Evolutionary conservation across 2,113 vertebrate genomes (phyloP), one percentile per base, ranked within the genome.

Genomic region (Procapra przewalskii): DNA sequence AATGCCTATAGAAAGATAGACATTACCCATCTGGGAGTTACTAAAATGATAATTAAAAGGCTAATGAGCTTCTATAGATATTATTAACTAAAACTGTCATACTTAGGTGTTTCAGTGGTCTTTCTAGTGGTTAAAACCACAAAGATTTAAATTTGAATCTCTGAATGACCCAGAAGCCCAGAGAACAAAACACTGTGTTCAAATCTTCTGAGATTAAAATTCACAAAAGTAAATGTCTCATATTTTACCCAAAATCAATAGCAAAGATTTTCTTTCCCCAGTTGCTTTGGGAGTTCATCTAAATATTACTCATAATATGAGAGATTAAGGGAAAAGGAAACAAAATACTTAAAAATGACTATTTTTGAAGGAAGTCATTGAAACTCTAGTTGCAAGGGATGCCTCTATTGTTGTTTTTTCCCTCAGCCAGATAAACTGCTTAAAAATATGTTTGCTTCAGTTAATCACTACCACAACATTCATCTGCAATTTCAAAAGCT

Each of bases 21-120:
- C 60, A 98, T 92, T 97, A 94, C 89, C 91, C 59, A 96, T 59
- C 91, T 96, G 94, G 96, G 97, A 90, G 98, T 57, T 98, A 95
- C 81, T 97, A 94, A 98, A 98, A 90, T 79, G 87, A 90, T 98
- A 98, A 99, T 99, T 99, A 99, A 98, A 98, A 97, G 97, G 97
- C 96, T 94, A 98, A 97, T 85, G 90, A 23, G 93, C 31, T 91
- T 83, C 52, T 91, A 62, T 52, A 96, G 75, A 79, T 82, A 97
- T 23, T 94, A 90, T 88, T 60, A 97, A 95, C 80, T 67, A 92
- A 92, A 95, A 98, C 80, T 97, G 29, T 97, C 4, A 94, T 25
- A 83, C 43, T 92, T 92, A 87, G 77, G 71, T 96, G 77, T 64
- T 97, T 97, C 62, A 97, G 60, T 75, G 84, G 48, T 88, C 55